Percentiles rank a stretch among this genome's conserved stretches.
phyloP scores from a whole-genome alignment of 2,888 invertebrate species.

The Cryptophagus acutangulus region DNA sequence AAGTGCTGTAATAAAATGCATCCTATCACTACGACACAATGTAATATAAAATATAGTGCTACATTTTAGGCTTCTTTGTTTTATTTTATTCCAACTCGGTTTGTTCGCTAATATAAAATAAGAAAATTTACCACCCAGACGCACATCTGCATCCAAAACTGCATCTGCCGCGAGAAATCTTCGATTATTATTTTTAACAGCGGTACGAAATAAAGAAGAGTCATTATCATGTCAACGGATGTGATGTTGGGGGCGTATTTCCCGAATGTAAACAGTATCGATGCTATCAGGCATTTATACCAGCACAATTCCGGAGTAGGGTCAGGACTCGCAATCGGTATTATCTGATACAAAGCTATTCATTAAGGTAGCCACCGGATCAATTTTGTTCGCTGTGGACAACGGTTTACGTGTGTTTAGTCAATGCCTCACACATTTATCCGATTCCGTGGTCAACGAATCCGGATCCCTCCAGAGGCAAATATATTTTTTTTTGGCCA shows the following conservation, averaged over 20 bases:
- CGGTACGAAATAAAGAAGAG: no score
- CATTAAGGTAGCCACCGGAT: slow-evolving; percentile 19
- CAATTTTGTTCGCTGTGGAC: slow-evolving; percentile 10
- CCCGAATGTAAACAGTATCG: slow-evolving; percentile 8
- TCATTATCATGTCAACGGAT: slow-evolving; percentile 1
- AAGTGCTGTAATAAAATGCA: no score
- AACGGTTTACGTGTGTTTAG: slow-evolving; percentile 18
- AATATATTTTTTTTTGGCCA: no score
- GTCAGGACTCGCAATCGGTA: slow-evolving; percentile 11
- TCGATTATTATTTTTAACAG: no score
- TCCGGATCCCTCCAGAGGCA: slow-evolving; percentile 5
- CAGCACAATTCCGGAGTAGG: slow-evolving; percentile 12
- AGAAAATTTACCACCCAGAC: no score
- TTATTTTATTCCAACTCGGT: no score
- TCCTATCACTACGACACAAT: no score
- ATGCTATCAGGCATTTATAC: slow-evolving; percentile 17
- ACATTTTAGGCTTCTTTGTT: no score
- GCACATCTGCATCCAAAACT: no score
- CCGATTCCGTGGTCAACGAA: slow-evolving; percentile 16
- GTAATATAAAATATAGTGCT: no score
- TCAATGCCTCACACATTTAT: slow-evolving; percentile 24
- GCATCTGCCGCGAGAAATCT: no score
- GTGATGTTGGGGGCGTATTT: background rate
- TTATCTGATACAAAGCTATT: slow-evolving; percentile 13
- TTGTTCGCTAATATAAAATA: no score